Conservation (phyloP, 2,888 invertebrate genomes). For the Drosophila sordidapex region DNA sequence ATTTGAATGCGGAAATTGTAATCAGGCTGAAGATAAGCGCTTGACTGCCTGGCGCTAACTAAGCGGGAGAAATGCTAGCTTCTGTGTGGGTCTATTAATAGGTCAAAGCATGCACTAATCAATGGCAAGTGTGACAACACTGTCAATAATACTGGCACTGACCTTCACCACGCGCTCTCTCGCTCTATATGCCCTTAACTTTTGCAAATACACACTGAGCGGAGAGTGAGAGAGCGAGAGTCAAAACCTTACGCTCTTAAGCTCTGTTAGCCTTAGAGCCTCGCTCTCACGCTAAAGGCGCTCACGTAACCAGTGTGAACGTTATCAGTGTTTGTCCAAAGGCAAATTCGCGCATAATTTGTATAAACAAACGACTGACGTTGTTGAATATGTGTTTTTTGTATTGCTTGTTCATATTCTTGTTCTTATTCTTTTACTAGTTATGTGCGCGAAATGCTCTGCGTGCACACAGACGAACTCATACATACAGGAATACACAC, state of each 20-base stretch:
- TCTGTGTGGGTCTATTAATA: slow-evolving; percentile 24
- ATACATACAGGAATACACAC: slow-evolving; percentile 6
- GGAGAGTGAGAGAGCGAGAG: not conserved
- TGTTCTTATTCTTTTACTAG: slow-evolving; percentile 12
- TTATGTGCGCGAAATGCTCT: slow-evolving; percentile 47
- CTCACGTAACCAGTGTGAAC: slow-evolving; percentile 58
- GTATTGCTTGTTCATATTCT: slow-evolving; percentile 9
- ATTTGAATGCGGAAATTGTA: slow-evolving; percentile 51
- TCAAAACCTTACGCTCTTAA: not conserved
- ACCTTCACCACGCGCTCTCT: slow-evolving; percentile 52
- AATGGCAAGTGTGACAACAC: slow-evolving; percentile 20
- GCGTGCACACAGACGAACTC: slow-evolving; percentile 31
- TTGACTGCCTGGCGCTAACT: slow-evolving; percentile 36
- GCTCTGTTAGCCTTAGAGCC: slow-evolving; percentile 2
- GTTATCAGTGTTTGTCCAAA: slow-evolving; percentile 60
- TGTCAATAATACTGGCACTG: slow-evolving; percentile 47
- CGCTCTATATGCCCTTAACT: slow-evolving; percentile 4
- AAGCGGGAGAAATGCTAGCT: slow-evolving; percentile 1
- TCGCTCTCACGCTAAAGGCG: slow-evolving; percentile 30
- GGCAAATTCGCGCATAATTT: slow-evolving; percentile 62
- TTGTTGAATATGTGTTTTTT: slow-evolving; percentile 19
- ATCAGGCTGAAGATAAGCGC: slow-evolving; percentile 44
- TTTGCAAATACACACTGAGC: slow-evolving; percentile 2
- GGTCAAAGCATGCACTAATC: slow-evolving; percentile 46
- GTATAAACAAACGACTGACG: slow-evolving; percentile 74